Conservation (phyloP, 2,888 invertebrate species). For the Eurytoma adleriae region DNA sequence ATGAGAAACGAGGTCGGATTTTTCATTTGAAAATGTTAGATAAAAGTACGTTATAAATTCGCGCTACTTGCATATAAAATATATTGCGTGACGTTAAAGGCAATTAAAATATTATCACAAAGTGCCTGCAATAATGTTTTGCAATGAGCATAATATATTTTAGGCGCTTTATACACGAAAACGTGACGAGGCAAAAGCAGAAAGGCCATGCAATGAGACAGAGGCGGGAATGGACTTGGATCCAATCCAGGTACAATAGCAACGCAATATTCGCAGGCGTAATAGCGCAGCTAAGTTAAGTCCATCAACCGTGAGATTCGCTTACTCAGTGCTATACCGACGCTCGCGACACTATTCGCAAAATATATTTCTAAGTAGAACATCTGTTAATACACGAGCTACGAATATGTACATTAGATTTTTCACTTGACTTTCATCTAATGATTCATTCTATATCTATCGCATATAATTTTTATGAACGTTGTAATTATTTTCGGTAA, state of each 20-base stretch:
- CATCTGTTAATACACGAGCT: conserved; percentile 53
- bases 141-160: conserved; percentile 54
- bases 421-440: background rate
- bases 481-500: too few relatives aligned
- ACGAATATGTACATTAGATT: conserved; percentile 13
- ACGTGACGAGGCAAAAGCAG: conserved; percentile 32
- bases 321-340: conserved; percentile 47
- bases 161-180: conserved; percentile 20
- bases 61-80: background rate
- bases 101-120: conserved; percentile 54
- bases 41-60: conserved; percentile 23
- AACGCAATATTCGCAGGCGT: conserved; percentile 55
- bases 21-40: conserved; percentile 13
- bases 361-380: conserved; percentile 53
- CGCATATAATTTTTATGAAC: too few relatives aligned
- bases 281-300: conserved; percentile 59
- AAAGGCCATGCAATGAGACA: conserved; percentile 23
- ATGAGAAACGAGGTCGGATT: conserved; percentile 18
- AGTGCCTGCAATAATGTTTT: conserved; percentile 50
- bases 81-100: conserved; percentile 5
- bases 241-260: conserved; percentile 59
- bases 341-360: conserved; percentile 32
- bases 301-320: conserved; percentile 57
- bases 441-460: too few relatives aligned
- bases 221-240: conserved; percentile 57